Conservation (phyloP, 2,113 vertebrate genomes). For the Sinocyclocheilus anshuiensis region DNA sequence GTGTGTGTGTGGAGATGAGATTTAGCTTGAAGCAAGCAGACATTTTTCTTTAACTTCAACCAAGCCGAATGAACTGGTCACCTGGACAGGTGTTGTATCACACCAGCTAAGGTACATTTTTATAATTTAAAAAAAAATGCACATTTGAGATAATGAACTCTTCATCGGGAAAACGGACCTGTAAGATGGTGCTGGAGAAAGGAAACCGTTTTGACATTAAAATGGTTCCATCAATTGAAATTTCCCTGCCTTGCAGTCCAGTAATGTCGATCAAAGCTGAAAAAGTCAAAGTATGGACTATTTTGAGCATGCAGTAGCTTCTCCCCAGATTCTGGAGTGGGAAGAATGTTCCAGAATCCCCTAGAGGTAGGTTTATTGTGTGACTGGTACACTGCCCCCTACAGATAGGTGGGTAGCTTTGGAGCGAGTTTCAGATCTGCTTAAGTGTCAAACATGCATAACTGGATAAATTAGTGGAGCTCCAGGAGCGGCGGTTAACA, state of each 20-base stretch:
- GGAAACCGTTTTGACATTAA: slow-evolving; percentile 4
- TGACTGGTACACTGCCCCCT: slow-evolving; percentile 56
- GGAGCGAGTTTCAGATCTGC: slow-evolving; percentile 25
- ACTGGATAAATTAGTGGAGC: background rate
- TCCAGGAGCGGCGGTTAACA: no score
- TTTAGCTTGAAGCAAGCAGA: slow-evolving; percentile 7
- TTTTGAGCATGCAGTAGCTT: slow-evolving; percentile 18
- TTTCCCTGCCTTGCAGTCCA: slow-evolving; percentile 31
- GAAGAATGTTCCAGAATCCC: slow-evolving; percentile 51
- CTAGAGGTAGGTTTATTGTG: slow-evolving; percentile 7
- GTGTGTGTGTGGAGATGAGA: slow-evolving; percentile 32
- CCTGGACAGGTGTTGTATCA: background rate
- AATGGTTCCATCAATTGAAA: slow-evolving; percentile 31
- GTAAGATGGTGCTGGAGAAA: background rate
- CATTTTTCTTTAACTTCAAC: slow-evolving; percentile 9
- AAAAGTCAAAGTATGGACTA: slow-evolving; percentile 20
- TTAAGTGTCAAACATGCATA: background rate
- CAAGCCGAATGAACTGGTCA: background rate
- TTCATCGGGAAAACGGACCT: background rate
- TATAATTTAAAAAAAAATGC: no score
- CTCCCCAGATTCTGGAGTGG: slow-evolving; percentile 22
- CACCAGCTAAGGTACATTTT: background rate
- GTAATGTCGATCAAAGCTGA: slow-evolving; percentile 50
- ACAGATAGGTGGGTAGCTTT: slow-evolving; percentile 43
- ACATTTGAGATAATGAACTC: background rate